A percentile compares a stretch with the other conserved stretches of the same genome.
phyloP scores from a whole-genome alignment of 1,140 invertebrate species.

The Stratiolaelaps scimitus region DNA sequence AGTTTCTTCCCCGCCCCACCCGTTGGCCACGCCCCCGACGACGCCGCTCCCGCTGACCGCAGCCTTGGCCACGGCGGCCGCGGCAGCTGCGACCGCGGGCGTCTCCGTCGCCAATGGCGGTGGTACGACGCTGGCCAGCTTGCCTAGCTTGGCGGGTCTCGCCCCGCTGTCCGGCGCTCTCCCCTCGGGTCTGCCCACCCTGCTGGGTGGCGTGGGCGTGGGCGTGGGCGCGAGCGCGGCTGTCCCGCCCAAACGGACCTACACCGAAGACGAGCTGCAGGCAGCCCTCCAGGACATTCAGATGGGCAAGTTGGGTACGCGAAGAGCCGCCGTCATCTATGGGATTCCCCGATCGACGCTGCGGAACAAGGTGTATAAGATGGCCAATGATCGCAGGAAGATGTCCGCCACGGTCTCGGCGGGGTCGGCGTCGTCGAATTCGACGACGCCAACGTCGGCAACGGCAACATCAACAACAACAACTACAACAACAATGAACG shows the following conservation, averaged over 20 bases:
- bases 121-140: too few relatives aligned
- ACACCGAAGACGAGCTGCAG: conserved; percentile 80
- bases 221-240: neutral
- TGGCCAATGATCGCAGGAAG: conserved; percentile 51
- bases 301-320: conserved; percentile 73
- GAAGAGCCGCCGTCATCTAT: conserved; percentile 81
- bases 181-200: neutral
- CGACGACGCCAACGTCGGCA: conserved; percentile 7
- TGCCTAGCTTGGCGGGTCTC: too few relatives aligned
- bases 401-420: conserved; percentile 36
- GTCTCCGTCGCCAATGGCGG: too few relatives aligned
- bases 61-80: too few relatives aligned
- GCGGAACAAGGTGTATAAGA: conserved; percentile 79
- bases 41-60: neutral
- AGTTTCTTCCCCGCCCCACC: neutral
- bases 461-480: conserved; percentile 42
- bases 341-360: conserved; percentile 87
- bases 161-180: too few relatives aligned
- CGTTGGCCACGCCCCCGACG: neutral
- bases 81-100: too few relatives aligned
- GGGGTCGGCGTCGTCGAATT: conserved; percentile 34
- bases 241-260: conserved; percentile 47
- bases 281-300: conserved; percentile 80
- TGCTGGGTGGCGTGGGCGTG: conserved; percentile 4
- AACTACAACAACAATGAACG: neutral